Evolutionary conservation across 2,797 vertebrate genomes (phyloP), one percentile per base, ranked within the genome.

Genomic region (Poecilia wingei): DNA sequence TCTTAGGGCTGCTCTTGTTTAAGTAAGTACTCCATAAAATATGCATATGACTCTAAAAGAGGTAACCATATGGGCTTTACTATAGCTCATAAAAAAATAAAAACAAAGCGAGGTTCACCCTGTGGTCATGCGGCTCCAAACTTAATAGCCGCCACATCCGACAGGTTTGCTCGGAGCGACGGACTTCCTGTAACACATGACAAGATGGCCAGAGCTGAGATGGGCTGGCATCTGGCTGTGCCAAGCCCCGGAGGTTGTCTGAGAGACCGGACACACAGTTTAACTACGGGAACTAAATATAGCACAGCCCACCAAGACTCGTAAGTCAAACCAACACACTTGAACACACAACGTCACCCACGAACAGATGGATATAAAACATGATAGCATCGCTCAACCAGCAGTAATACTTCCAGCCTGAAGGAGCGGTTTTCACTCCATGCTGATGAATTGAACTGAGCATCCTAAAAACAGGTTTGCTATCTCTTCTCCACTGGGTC

Each of bases 241-340:
- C 87, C 87, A 90, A 89, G 82, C 79, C 90, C 90, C 86, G 0
- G 59, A 86, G 89, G 91, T 86, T 80, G 85, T 87, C 90, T 88
- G 83, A 88, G 84, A 85, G 81, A 84, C 87, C 77, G 89, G 88
- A 87, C 89, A 85, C 87, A 86, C 90, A 86, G 79, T 88, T 86
- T 79, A 80, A 91, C 84, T 82, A 84, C 80, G 46, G 61, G 79
- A 79, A 87, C 83, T 84, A 79, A 82, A 89, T 77, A 78, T 82
- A 88, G 82, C 43, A 31, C 53, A 88, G 81, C 51, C 39, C 57
- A 61, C 79, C 57, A 22, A 31, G 81, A 81, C 69, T 74, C 59
- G 28, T 78, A 82, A 86, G 79, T 76, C 69, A 53, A 49, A 59
- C 7, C 55, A 51, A 75, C 74, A 64, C 49, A 72, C 68, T 72